Evolutionary conservation across 92 coral and sea anemone species (phyloP).

Genomic region (Siderastrea siderea): DNA sequence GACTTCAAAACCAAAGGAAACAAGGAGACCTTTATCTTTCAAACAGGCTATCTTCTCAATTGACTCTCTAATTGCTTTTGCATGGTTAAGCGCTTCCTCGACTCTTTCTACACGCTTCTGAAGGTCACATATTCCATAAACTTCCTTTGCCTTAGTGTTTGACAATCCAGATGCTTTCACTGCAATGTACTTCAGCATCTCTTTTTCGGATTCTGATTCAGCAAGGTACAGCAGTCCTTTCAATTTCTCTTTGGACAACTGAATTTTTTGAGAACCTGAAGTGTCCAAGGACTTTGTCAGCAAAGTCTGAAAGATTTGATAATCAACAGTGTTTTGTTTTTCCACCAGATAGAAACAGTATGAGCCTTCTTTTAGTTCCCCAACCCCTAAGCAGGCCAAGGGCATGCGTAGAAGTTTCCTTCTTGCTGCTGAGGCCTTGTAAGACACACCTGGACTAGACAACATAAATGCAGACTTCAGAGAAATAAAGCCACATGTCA

Average conservation of each 20-base stretch:
- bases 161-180: conserved; percentile 69
- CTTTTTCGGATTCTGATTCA: conserved; percentile 66
- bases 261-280: background rate
- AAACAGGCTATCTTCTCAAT: conserved; percentile 42
- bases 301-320: conserved; percentile 5
- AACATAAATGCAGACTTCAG: conserved; percentile 38
- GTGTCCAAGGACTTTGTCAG: conserved; percentile 16
- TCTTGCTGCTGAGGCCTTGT: conserved; percentile 60
- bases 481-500: conserved; percentile 34
- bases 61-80: conserved; percentile 58
- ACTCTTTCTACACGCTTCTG: conserved; percentile 37
- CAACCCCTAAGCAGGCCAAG: conserved; percentile 49
- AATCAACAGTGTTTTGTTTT: conserved; percentile 39
- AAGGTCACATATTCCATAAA: conserved; percentile 47
- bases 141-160: conserved; percentile 55
- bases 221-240: conserved; percentile 61
- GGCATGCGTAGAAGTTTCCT: conserved; percentile 60
- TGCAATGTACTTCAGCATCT: conserved; percentile 56
- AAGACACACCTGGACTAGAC: conserved; percentile 34
- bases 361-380: conserved; percentile 18
- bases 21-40: too few relatives aligned
- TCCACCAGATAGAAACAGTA: conserved; percentile 46
- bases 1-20: too few relatives aligned
- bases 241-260: conserved; percentile 42
- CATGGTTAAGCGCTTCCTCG: conserved; percentile 48